A percentile compares a stretch with the other conserved stretches of the same genome.
Evolutionary conservation across 2,113 vertebrate genomes (phyloP).

Genomic region (Pachycephala philippinensis): DNA sequence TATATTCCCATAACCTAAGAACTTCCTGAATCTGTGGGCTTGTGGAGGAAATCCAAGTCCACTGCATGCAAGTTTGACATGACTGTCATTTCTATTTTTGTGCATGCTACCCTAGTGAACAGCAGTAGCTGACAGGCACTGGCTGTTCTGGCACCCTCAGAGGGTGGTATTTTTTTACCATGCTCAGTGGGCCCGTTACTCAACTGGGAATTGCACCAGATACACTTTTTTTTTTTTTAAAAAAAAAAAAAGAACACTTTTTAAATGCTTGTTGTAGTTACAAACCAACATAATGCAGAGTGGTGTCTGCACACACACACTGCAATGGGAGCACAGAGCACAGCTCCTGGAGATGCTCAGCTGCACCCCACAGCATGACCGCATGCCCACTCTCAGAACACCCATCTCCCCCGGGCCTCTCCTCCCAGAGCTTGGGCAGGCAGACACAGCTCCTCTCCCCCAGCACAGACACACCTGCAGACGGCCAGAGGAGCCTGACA

Average conservation of each 20-base stretch:
- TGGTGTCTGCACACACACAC: fast-evolving
- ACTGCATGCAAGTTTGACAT: not conserved
- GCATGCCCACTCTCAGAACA: fast-evolving
- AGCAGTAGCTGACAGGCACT: not conserved
- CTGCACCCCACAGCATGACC: not conserved
- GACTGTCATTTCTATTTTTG: not conserved
- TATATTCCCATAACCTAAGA: not conserved
- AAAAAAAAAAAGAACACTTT: not conserved
- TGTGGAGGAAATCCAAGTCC: not conserved
- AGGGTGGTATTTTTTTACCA: not conserved
- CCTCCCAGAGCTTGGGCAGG: not conserved
- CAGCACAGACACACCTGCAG: not conserved
- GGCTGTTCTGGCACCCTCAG: not conserved
- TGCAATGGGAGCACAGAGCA: fast-evolving
- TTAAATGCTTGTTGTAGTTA: not conserved
- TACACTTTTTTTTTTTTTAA: too few species aligned
- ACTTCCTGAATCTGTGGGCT: not conserved
- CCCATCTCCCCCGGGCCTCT: not conserved
- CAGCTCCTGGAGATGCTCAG: not conserved
- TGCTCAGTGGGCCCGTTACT: not conserved
- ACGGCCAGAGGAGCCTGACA: not conserved
- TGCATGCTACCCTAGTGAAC: not conserved
- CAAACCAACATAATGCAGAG: not conserved
- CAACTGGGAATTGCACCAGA: not conserved
- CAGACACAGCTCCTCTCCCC: not conserved